phyloP scores from a whole-genome alignment of 1,140 invertebrate genomes.

The Bicyclus anynana region DNA sequence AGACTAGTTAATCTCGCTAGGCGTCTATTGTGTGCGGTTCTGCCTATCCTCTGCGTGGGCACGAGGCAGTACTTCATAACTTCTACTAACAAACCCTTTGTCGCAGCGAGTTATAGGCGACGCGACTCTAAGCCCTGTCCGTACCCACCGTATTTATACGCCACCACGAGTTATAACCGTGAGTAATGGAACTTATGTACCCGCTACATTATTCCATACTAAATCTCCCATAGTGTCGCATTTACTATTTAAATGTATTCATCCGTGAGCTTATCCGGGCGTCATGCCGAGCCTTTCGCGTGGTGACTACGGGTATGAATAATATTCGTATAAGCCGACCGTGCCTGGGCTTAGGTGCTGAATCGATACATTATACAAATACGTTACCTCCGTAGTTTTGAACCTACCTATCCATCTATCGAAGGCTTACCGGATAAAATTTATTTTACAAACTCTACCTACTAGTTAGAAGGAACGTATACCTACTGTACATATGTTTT shows the following conservation, averaged over 20 bases:
- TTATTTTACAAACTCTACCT: neutral
- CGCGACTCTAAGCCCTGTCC: conserved; percentile 57
- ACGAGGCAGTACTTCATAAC: conserved; percentile 57
- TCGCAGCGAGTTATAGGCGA: conserved; percentile 47
- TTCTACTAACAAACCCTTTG: conserved; percentile 73
- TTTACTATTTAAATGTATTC: conserved; percentile 76
- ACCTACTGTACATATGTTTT: no score
- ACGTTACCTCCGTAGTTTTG: neutral
- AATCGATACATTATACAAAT: conserved; percentile 1
- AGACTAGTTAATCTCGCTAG: conserved; percentile 18
- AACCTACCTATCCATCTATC: neutral
- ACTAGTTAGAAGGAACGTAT: no score
- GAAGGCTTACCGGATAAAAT: no score
- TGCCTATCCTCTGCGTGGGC: conserved; percentile 38
- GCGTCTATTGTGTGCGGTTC: conserved; percentile 15
- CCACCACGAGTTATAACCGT: conserved; percentile 56
- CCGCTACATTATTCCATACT: conserved; percentile 63
- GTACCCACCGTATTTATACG: conserved; percentile 62
- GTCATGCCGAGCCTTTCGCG: conserved; percentile 66
- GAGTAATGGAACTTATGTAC: conserved; percentile 69
- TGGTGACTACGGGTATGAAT: conserved; percentile 49
- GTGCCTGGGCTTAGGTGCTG: conserved; percentile 7
- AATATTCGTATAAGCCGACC: conserved; percentile 52
- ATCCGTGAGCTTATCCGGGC: conserved; percentile 63
- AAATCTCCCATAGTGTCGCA: conserved; percentile 63